Base-by-base conservation (phyloP, 2,888 invertebrate species). In the Liopterus haemorrhoidalis region DNA sequence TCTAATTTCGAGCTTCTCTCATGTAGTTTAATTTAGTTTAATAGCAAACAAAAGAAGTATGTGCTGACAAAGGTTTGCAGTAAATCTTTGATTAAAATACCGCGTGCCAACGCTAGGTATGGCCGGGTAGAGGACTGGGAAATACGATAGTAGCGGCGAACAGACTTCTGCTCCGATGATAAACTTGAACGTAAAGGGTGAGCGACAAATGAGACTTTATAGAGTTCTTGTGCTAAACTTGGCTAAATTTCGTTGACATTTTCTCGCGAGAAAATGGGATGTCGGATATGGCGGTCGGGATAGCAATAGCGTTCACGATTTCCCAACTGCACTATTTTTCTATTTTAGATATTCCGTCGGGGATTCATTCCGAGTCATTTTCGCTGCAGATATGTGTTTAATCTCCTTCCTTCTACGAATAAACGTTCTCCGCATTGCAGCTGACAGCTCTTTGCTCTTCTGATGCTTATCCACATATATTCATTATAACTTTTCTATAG, bases 251-350 rank as follows among this genome's bases (percentile, higher is more conserved):
- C 24, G 16, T 20, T 39, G 39, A 39, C 39, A 25, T 45, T 20
- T n/a, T n/a, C n/a, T n/a, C n/a, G n/a, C n/a, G n/a, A n/a, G n/a
- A n/a, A n/a, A n/a, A n/a, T n/a, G n/a, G n/a, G n/a, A n/a, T n/a
- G n/a, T n/a, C n/a, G n/a, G n/a, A n/a, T n/a, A n/a, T n/a, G n/a
- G n/a, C n/a, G n/a, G n/a, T n/a, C n/a, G n/a, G n/a, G n/a, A n/a
- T 45, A 45, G 45, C 39, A 39, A 39, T 45, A 45, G 39, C 33
- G 45, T 18, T 24, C 32, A 39, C 36, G 37, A 45, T 45, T 45
- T 45, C 45, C 45, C 45, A 33, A 21, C 28, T 38, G 45, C 45
- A 45, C 45, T 45, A 45, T 45, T 45, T 45, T 45, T 45, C 45
- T 45, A 45, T 45, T n/a, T 45, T 45, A 45, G 45, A 39, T 45